Evolutionary conservation across 64 coral and sea anemone species (phyloP).

Genomic region (Dendrophyllia cribrosa): DNA sequence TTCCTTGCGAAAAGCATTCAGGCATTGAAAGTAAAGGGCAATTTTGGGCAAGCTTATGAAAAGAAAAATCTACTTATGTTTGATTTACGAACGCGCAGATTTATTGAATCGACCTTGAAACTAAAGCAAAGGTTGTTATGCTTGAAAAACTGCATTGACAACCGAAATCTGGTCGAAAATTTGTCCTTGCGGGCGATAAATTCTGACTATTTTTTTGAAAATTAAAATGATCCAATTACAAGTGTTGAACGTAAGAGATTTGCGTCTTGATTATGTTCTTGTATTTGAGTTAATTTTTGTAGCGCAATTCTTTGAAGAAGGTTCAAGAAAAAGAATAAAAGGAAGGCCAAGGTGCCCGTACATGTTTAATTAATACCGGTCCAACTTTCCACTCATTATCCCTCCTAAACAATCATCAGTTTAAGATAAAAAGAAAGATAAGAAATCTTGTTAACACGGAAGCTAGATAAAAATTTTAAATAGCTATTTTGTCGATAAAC

Average conservation of each 20-base stretch:
- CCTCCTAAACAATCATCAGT: conserved; percentile 26
- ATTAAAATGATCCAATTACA: too few relatives aligned
- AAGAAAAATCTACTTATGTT: neutral
- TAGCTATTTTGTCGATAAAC: conserved; percentile 46
- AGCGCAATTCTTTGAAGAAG: neutral
- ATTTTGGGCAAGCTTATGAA: neutral
- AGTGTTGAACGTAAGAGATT: neutral
- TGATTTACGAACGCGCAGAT: neutral
- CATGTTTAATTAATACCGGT: conserved; percentile 50
- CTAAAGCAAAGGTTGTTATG: neutral
- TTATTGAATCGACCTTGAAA: neutral
- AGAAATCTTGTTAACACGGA: conserved; percentile 33
- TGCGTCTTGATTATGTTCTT: neutral
- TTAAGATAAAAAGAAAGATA: neutral
- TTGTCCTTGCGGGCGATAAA: neutral
- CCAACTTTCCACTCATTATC: conserved; percentile 38
- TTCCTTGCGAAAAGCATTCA: neutral
- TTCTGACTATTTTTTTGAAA: neutral
- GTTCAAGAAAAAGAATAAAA: conserved; percentile 29
- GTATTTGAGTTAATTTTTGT: neutral
- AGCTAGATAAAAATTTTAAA: conserved; percentile 30
- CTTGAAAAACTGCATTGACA: conserved; percentile 20
- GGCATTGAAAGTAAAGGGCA: neutral
- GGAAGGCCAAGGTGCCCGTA: conserved; percentile 40
- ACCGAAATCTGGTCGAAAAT: neutral